Percentiles rank a stretch among this genome's conserved stretches.
Evolutionary conservation across 2,113 vertebrate species (phyloP).

Genomic region (Notothenia rossii): DNA sequence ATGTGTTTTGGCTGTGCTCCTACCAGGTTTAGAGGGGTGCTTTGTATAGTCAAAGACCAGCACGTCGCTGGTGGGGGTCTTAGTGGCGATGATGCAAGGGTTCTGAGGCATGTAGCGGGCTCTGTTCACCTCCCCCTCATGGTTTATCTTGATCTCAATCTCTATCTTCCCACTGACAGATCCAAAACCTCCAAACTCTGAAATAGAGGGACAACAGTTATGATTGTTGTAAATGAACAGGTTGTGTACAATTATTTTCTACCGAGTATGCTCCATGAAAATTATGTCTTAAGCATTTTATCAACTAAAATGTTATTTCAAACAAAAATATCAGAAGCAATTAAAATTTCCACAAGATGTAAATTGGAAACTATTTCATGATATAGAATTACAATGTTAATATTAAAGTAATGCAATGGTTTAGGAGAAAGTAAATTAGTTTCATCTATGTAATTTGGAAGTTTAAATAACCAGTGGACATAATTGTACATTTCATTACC

Average conservation of each 20-base stretch:
- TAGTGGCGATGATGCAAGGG: slow-evolving; percentile 98
- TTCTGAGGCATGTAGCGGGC: slow-evolving; percentile 99
- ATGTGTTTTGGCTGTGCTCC: neutral
- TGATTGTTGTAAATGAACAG: neutral
- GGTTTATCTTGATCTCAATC: slow-evolving; percentile 99
- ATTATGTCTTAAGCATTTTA: neutral
- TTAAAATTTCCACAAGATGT: slow-evolving; percentile 34
- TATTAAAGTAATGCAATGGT: neutral
- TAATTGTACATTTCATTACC: neutral
- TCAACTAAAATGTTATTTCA: neutral
- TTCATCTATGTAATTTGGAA: neutral
- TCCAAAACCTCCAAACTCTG: slow-evolving; percentile 98
- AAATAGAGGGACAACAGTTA: neutral
- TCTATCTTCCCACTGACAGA: slow-evolving; percentile 99
- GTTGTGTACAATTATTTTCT: neutral
- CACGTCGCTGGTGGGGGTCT: slow-evolving; percentile 97
- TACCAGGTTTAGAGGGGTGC: slow-evolving; percentile 97
- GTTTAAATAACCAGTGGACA: too few species aligned
- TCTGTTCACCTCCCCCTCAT: slow-evolving; percentile 98
- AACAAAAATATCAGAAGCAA: slow-evolving; percentile 38
- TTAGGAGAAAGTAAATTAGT: neutral
- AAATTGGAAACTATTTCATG: neutral
- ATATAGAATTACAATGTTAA: neutral
- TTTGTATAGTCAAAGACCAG: slow-evolving; percentile 99
- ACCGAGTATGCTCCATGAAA: neutral